Percentiles rank a stretch among this genome's conserved stretches.
These are phyloP conservation scores for Zygogramma bicolorata DNA, from an alignment of 2,888 invertebrate species.

Conservation along the genomic window DNA sequence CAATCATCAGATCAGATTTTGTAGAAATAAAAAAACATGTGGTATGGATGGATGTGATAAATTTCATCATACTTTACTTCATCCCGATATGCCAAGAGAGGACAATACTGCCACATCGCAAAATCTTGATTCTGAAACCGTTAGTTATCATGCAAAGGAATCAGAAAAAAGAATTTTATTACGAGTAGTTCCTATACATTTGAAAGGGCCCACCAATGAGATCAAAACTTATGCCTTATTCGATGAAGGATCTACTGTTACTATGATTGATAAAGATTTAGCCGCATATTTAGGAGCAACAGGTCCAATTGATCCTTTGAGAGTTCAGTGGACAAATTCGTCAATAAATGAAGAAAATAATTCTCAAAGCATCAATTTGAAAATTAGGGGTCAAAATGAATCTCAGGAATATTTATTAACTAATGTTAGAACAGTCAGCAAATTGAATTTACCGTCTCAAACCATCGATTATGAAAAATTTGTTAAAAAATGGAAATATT, in stretches of 20 bases:
- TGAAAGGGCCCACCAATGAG: not conserved
- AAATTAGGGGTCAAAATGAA: not conserved
- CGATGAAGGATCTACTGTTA: not conserved
- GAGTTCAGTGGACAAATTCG: not conserved
- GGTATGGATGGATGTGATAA: too few species aligned
- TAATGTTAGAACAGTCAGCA: not conserved
- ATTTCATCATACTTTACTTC: too few species aligned
- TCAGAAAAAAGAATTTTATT: not conserved
- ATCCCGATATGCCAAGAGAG: too few species aligned
- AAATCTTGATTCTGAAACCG: too few species aligned
- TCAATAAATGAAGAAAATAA: not conserved
- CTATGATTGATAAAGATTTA: not conserved
- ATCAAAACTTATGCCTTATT: not conserved
- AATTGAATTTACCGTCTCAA: not conserved
- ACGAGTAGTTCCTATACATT: not conserved
- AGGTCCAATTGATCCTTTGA: not conserved
- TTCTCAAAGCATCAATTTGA: not conserved
- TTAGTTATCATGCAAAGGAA: not conserved
- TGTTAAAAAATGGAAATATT: not conserved
- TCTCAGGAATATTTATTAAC: too few species aligned
- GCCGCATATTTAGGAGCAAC: not conserved
- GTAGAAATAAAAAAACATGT: too few species aligned
- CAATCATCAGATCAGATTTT: too few species aligned
- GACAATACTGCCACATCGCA: too few species aligned
- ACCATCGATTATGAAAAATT: not conserved